These are phyloP conservation scores for Pseudotriccus pelzelni DNA, from an alignment of 2,797 vertebrate species.

Conservation along the genomic window DNA sequence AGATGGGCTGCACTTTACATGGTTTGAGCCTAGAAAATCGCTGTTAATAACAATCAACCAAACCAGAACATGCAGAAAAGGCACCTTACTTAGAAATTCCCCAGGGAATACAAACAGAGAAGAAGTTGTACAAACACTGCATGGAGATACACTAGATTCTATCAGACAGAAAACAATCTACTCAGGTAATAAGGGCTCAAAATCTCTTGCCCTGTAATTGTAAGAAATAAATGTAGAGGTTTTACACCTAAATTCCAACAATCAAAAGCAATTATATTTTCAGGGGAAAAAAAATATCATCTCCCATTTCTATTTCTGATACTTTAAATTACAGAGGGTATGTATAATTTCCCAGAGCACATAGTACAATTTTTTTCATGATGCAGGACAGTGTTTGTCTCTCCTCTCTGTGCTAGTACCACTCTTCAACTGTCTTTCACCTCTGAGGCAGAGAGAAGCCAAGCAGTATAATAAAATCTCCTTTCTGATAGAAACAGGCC, in stretches of 20 bases:
- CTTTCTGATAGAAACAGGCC: not conserved
- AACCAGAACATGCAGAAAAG: not conserved
- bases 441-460: not conserved
- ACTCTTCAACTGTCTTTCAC: not conserved
- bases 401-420: not conserved
- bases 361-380: not conserved
- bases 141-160: not conserved
- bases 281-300: rapidly evolving
- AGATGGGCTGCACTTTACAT: not conserved
- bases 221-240: not conserved
- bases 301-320: not conserved
- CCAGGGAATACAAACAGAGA: not conserved
- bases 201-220: not conserved
- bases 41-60: not conserved
- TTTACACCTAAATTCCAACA: not conserved
- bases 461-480: not conserved
- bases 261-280: not conserved
- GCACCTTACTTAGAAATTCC: not conserved
- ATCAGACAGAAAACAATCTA: not conserved
- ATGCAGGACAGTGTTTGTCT: not conserved
- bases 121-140: not conserved
- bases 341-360: not conserved
- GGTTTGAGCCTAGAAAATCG: not conserved
- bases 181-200: not conserved
- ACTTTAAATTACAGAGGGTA: not conserved